Conservation (phyloP, 2,888 invertebrate species). For the Nomada flava region DNA sequence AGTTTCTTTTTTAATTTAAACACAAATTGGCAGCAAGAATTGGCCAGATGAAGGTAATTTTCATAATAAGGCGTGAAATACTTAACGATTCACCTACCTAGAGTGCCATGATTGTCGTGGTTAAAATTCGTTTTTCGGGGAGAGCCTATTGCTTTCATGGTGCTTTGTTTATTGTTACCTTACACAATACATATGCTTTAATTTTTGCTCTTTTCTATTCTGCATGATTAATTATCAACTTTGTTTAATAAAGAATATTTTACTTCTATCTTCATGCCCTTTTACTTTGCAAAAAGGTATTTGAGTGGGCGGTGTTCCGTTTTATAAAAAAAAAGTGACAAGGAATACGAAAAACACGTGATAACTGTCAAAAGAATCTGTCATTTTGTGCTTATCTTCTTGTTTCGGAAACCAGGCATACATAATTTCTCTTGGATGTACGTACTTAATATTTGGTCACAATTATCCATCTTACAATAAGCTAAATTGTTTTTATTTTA, state of each 20-base stretch:
- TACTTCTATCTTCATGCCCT: neutral
- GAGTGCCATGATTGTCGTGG: slow-evolving; percentile 24
- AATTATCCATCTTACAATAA: slow-evolving; percentile 3
- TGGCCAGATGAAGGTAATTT: slow-evolving; percentile 74
- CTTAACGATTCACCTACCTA: slow-evolving; percentile 1
- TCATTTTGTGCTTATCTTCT: neutral
- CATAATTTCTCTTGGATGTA: neutral
- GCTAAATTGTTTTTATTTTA: neutral
- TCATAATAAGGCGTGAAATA: neutral
- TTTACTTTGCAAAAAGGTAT: slow-evolving; percentile 14
- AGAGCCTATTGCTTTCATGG: slow-evolving; percentile 58
- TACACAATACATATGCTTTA: slow-evolving; percentile 21
- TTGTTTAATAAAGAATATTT: neutral
- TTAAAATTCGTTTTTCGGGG: slow-evolving; percentile 60
- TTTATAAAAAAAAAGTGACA: slow-evolving; percentile 23
- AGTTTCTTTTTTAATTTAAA: slow-evolving; percentile 48
- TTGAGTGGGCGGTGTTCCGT: slow-evolving; percentile 44
- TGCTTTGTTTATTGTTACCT: slow-evolving; percentile 74
- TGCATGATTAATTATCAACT: neutral
- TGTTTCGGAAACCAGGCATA: neutral
- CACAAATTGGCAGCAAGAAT: slow-evolving; percentile 55
- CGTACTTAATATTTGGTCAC: neutral
- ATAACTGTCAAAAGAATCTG: slow-evolving; percentile 29
- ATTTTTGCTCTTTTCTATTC: slow-evolving; percentile 12
- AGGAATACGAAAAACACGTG: slow-evolving; percentile 32